Conservation (phyloP, 2,888 invertebrate genomes). For the Macrophya annulata region DNA sequence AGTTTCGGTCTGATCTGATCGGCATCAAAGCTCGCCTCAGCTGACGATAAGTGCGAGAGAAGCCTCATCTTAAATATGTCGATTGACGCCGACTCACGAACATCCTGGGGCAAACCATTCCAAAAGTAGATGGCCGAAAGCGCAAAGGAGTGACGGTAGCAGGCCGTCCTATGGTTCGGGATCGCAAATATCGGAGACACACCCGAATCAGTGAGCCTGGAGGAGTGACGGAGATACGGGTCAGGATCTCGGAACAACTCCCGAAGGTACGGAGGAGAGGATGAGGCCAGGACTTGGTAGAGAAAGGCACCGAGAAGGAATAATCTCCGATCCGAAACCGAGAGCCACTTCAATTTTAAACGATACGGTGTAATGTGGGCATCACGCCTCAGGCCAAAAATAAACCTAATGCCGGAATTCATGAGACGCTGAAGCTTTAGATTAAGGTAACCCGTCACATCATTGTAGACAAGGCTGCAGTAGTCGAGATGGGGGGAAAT, state of each 20-base stretch:
- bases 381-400: background rate
- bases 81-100: background rate
- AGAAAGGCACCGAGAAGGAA: background rate
- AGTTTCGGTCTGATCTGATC: background rate
- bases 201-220: background rate
- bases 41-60: background rate
- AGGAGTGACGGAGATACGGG: background rate
- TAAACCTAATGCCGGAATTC: background rate
- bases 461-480: background rate
- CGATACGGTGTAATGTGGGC: background rate
- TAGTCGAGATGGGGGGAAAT: background rate
- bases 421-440: background rate
- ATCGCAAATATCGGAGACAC: background rate
- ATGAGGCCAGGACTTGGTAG: background rate
- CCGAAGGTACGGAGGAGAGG: background rate
- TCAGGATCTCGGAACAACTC: background rate
- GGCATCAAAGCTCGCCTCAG: background rate
- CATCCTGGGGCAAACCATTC: slow-evolving; percentile 36
- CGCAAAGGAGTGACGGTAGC: slow-evolving; percentile 32
- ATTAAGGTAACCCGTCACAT: background rate
- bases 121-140: slow-evolving; percentile 38
- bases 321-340: background rate
- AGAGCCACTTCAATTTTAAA: background rate
- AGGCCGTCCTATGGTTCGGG: slow-evolving; percentile 8
- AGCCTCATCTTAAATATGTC: background rate